Evolutionary conservation across 2,113 vertebrate genomes (phyloP), one percentile per base, ranked within the genome.

Genomic region (Smithornis capensis): DNA sequence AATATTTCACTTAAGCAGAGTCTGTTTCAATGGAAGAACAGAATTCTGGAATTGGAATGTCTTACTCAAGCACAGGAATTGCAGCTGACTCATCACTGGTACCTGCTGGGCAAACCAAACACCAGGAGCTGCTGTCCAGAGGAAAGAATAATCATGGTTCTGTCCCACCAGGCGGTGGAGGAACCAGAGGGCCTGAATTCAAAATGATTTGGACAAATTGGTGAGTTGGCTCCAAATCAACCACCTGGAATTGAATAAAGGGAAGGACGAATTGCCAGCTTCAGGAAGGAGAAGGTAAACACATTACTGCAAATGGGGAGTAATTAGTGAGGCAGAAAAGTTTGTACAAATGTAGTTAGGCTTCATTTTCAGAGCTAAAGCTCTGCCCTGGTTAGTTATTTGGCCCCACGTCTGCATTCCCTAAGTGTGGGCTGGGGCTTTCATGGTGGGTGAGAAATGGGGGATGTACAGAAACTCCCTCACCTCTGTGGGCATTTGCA

Each of bases 401-500:
- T 78, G 69, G 27, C 44, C 45, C 24, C 78, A 9, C 8, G 14
- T 60, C 40, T 22, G 59, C 55, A 6, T 60, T 81, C 44, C 82
- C 24, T 38, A 65, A 47, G 75, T 47, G 52, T 42, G 75, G 25
- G 4, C 24, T 35, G 50, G 22, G 4, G 33, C 8, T 3, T 79
- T 75, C 44, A 15, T 0, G 2, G 21, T 31, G 64, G 31, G 35
- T 13, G 40, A 40, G 59, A 18, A 70, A 5, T 1, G 31, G 76
- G 18, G 27, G 14, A 15, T 4, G 12, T 40, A 8, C 25, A 15
- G 28, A n/a, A 53, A 9, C 45, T 24, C 15, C 8, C 47, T 24
- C 70, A 12, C 18, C 42, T 6, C 0, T 2, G 4, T 1, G 80
- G 75, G 1, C 35, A 6, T 17, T 49, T 50, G 76, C 64, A 42